These are phyloP conservation scores for Marronus borbonicus DNA, from an alignment of 2,888 invertebrate genomes.

Conservation along the genomic window DNA sequence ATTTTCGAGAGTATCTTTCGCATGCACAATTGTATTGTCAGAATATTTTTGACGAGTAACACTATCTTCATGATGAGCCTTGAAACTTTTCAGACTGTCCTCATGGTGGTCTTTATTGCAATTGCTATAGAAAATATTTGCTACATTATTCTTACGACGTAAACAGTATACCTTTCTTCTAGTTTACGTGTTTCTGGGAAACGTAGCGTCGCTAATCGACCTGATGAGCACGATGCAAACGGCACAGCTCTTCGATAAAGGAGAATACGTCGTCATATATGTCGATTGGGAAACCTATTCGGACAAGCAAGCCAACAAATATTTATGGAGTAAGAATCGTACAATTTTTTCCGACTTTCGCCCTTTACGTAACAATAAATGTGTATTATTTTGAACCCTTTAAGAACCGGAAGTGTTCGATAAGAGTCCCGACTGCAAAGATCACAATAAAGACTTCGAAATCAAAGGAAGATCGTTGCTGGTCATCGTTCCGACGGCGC, in stretches of 20 bases:
- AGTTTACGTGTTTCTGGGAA: constrained; percentile 97
- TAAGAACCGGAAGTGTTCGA: constrained; percentile 74
- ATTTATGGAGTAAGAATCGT: constrained; percentile 81
- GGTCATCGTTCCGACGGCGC: constrained; percentile 91
- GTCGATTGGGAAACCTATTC: constrained; percentile 94
- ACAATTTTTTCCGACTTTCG: constrained; percentile 30
- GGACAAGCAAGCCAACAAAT: constrained; percentile 81
- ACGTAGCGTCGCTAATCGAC: constrained; percentile 87
- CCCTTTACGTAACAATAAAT: constrained; percentile 6
- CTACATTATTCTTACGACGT: constrained; percentile 54
- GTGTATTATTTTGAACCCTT: constrained; percentile 51
- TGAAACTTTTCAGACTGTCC: too few species aligned
- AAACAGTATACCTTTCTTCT: constrained; percentile 66
- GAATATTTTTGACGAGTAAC: too few species aligned
- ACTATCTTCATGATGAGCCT: too few species aligned
- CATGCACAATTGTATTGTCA: too few species aligned
- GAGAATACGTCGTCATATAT: constrained; percentile 96
- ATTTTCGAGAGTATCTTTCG: too few species aligned
- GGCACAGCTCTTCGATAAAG: constrained; percentile 88
- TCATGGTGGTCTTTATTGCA: too few species aligned
- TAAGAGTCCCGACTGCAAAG: constrained; percentile 75
- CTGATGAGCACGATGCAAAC: constrained; percentile 95
- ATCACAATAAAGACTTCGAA: constrained; percentile 76
- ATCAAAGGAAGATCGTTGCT: constrained; percentile 87
- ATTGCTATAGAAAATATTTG: not conserved